Evolutionary conservation across 2,888 invertebrate genomes (phyloP).

Genomic region (Psococerastis gibbosa): DNA sequence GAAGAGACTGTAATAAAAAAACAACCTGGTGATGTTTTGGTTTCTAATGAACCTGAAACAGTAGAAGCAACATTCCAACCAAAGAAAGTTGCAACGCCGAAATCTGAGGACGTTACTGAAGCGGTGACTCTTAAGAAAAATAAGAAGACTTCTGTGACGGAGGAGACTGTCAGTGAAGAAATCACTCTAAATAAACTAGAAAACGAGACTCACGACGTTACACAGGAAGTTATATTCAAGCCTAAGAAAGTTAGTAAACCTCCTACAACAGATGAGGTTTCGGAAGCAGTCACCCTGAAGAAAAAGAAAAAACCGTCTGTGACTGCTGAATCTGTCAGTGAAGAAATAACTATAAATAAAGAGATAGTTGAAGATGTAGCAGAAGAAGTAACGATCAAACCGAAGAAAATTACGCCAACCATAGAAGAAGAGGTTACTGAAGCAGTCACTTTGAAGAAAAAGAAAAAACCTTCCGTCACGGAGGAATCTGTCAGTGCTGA

Average conservation of each 20-base stretch:
- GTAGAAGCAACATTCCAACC: no score
- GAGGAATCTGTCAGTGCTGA: background rate
- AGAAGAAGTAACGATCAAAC: slow-evolving; percentile 19
- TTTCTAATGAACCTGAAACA: slow-evolving; percentile 19
- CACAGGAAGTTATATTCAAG: slow-evolving; percentile 20
- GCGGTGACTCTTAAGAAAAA: slow-evolving; percentile 16
- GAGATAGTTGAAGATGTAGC: slow-evolving; percentile 16
- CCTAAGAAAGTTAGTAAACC: slow-evolving; percentile 12
- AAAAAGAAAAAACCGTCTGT: no score
- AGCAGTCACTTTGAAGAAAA: slow-evolving; percentile 10
- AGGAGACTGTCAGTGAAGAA: slow-evolving; percentile 23
- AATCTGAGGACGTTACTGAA: slow-evolving; percentile 18
- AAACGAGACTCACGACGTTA: slow-evolving; percentile 19
- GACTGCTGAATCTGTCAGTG: no score
- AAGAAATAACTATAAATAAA: background rate
- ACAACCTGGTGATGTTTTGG: slow-evolving; percentile 21
- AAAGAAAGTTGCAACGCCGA: slow-evolving; percentile 23
- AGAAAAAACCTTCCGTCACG: slow-evolving; percentile 13
- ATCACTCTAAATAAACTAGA: no score
- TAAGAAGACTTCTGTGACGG: slow-evolving; percentile 15
- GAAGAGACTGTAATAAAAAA: slow-evolving; percentile 20
- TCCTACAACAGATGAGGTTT: background rate
- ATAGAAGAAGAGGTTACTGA: slow-evolving; percentile 13
- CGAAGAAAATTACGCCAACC: no score
- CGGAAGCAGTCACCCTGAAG: slow-evolving; percentile 19